Conservation (phyloP, 2,888 invertebrate species). For the Hydriomena furcata region DNA sequence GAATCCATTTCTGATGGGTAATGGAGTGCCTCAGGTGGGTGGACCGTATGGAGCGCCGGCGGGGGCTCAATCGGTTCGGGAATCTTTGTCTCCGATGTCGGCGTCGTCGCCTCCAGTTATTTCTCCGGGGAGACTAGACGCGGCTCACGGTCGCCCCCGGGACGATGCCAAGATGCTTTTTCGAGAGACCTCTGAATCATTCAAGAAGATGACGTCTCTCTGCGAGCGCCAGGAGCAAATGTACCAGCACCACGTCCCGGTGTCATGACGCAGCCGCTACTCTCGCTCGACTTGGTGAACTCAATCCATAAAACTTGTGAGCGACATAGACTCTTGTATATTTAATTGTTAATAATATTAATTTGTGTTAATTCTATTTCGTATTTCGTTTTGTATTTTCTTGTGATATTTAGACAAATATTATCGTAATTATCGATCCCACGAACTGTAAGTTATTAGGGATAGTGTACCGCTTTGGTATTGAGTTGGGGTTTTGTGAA, state of each 20-base stretch:
- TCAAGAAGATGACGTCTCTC: slow-evolving; percentile 80
- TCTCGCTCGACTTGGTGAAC: slow-evolving; percentile 73
- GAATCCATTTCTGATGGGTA: slow-evolving; percentile 72
- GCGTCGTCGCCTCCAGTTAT: slow-evolving; percentile 78
- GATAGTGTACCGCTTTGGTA: slow-evolving; percentile 69
- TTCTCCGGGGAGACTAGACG: slow-evolving; percentile 74
- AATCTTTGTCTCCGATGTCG: slow-evolving; percentile 75
- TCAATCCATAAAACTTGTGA: slow-evolving; percentile 52
- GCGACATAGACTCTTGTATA: slow-evolving; percentile 72
- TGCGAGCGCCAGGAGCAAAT: slow-evolving; percentile 81
- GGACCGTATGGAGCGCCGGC: slow-evolving; percentile 71
- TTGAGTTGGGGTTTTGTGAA: slow-evolving; percentile 67
- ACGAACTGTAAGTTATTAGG: slow-evolving; percentile 81
- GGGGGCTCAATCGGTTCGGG: slow-evolving; percentile 68
- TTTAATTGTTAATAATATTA: slow-evolving; percentile 82
- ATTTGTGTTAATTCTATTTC: slow-evolving; percentile 81
- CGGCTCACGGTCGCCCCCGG: slow-evolving; percentile 69
- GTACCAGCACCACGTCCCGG: slow-evolving; percentile 81
- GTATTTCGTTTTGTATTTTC: slow-evolving; percentile 83
- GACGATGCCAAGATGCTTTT: slow-evolving; percentile 80
- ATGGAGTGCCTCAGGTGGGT: slow-evolving; percentile 62
- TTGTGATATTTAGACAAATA: slow-evolving; percentile 84
- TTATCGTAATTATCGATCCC: slow-evolving; percentile 77
- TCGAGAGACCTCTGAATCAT: slow-evolving; percentile 79
- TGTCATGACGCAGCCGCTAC: slow-evolving; percentile 77